Evolutionary conservation across 2,113 vertebrate species (phyloP).

Genomic region (Brachirus orientalis): DNA sequence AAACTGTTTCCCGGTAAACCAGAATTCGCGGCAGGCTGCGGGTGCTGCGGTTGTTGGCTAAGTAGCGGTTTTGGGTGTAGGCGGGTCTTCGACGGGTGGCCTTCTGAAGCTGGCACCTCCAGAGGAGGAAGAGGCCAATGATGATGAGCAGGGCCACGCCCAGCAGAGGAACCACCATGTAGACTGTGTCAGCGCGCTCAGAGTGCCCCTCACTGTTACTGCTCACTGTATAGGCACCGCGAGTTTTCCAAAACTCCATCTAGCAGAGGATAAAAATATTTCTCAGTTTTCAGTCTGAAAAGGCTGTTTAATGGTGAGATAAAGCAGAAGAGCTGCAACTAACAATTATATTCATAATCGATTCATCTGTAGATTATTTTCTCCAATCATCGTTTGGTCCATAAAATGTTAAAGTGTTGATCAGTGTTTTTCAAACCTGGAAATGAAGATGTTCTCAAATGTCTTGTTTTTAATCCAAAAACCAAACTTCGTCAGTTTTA

Average conservation of each 20-base stretch:
- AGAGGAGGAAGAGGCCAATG: conserved; percentile 92
- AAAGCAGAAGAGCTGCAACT: too few relatives aligned
- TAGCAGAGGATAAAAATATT: conserved; percentile 42
- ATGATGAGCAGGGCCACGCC: conserved; percentile 89
- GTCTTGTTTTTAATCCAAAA: too few relatives aligned
- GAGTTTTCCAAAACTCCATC: conserved; percentile 93
- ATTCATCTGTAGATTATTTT: too few relatives aligned
- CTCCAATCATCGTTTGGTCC: too few relatives aligned
- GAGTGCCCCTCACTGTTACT: conserved; percentile 77
- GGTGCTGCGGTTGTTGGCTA: conserved; percentile 84
- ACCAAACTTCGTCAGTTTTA: too few relatives aligned
- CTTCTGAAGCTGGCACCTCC: conserved; percentile 93
- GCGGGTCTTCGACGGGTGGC: conserved; percentile 87
- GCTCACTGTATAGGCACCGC: conserved; percentile 85
- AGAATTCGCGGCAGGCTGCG: conserved; percentile 88
- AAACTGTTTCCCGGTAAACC: conserved; percentile 83
- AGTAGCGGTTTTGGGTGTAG: conserved; percentile 87
- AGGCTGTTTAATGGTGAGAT: too few relatives aligned
- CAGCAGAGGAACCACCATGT: conserved; percentile 88
- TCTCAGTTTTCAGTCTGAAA: not conserved
- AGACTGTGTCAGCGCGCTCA: conserved; percentile 80
- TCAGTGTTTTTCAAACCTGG: too few relatives aligned
- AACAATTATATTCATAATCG: too few relatives aligned
- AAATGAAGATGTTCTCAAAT: too few relatives aligned
- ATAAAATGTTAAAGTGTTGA: too few relatives aligned